Percentiles rank a stretch among this genome's conserved stretches.
These are phyloP conservation scores for Philhelius pedissequus DNA, from an alignment of 2,888 invertebrate genomes.

Conservation along the genomic window DNA sequence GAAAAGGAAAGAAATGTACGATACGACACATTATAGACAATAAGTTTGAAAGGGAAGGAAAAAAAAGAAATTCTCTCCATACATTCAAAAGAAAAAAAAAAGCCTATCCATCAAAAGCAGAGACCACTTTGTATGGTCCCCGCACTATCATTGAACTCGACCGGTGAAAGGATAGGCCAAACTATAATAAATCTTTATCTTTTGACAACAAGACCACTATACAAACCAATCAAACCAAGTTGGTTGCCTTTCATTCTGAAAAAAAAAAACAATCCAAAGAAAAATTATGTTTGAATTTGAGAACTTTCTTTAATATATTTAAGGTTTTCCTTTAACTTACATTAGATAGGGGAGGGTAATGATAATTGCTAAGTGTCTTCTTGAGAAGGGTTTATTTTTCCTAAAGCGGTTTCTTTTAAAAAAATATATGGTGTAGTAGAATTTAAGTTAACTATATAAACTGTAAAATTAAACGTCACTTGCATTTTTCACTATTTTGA, in stretches of 20 bases:
- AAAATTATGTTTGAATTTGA: slow-evolving; percentile 3
- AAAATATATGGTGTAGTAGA: too few species aligned
- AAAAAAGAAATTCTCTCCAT: background rate
- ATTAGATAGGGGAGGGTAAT: too few species aligned
- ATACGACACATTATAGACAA: background rate
- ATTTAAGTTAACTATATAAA: too few species aligned
- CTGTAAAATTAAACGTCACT: too few species aligned
- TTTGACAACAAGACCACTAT: slow-evolving; percentile 21
- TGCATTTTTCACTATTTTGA: too few species aligned
- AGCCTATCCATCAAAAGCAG: slow-evolving; percentile 37
- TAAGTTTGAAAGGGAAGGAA: background rate
- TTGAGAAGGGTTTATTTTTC: background rate
- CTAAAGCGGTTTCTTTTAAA: too few species aligned
- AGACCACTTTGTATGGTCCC: background rate
- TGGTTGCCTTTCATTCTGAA: background rate
- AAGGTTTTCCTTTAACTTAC: background rate
- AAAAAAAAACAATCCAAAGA: too few species aligned
- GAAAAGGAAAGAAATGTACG: background rate
- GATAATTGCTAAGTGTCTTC: background rate
- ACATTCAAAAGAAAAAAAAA: background rate
- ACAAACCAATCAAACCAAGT: slow-evolving; percentile 13
- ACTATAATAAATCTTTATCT: slow-evolving; percentile 59
- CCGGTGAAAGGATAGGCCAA: slow-evolving; percentile 31
- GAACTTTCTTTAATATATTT: background rate
- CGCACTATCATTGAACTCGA: slow-evolving; percentile 16